Evolutionary conservation across 2,888 invertebrate species (phyloP), one percentile per base, ranked within the genome.

Genomic region (Agrilus mali): DNA sequence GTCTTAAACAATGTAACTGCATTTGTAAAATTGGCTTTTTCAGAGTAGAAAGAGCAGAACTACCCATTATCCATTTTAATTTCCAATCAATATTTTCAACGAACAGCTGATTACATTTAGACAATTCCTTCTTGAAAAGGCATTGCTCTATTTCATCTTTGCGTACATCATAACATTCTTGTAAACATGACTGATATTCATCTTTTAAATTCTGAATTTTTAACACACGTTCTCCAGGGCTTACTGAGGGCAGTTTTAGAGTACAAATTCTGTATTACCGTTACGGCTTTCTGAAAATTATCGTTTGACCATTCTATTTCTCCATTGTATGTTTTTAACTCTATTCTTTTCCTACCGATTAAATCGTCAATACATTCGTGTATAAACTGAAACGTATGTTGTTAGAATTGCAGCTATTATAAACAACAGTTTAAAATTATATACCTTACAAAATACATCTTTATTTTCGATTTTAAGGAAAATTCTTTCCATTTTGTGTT

Each of bases 41-140:
- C 13, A 70, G 47, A 0, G 67, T 60, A 32, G 70, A 65, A 44
- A 72, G 55, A 52, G 66, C 66, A 43, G 73, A 73, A 36, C 70
- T 70, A 15, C 74, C 74, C 58, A 73, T 64, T 22, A 73, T 54
- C 60, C 72, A 67, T 64, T 70, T 72, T 31, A 74, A 49, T 57
- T 68, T 69, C 72, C 73, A 74, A 54, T 74, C 73, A 47, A 71
- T 66, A 48, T 69, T 69, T 33, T 62, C 60, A 10, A 73, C 57
- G 2, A 71, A 60, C 33, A 62, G 53, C 39, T 60, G 48, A 32
- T 60, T 59, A 43, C 53, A 60, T 47, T 61, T 63, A 1, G 67
- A 57, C 33, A 66, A 47, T 43, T 51, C 50, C 27, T 59, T 56
- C 42, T 55, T 59, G 5, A 59, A 49, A 34, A 65, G 44, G 16